Evolutionary conservation across 2,113 vertebrate genomes (phyloP), one percentile per base, ranked within the genome.

Genomic region (Hippoglossus stenolepis): DNA sequence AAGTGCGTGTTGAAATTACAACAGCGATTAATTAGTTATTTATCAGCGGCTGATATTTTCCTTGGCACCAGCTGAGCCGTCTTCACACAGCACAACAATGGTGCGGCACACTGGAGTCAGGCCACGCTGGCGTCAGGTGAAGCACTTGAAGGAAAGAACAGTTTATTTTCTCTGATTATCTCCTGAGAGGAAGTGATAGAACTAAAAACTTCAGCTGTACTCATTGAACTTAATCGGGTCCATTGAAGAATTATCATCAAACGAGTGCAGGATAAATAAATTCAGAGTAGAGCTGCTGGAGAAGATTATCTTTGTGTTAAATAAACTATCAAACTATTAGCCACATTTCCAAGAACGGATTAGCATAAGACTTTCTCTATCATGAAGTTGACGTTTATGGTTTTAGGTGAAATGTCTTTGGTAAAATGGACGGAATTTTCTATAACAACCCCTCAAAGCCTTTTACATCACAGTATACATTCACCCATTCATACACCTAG

Each of bases 1-100:
- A 68, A 77, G 40, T 28, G 63, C 15, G 69, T n/a, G 40, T 43
- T 28, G 70, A 64, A 78, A 58, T 62, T 65, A 35, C 70, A 82
- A 65, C 20, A 38, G n/a, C 80, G 62, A 83, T 84, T 56, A 75
- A 47, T 68, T 0, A 8, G 56, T 68, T 51, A 5, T 51, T 80
- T 76, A 87, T 91, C 88, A 51, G 13, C 2, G 60, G 54, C 43
- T 79, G 59, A 67, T 78, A 43, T 85, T 87, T 89, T 80, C 67
- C 54, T 75, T 81, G 88, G 82, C 83, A 83, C 62, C 76, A 51
- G 40, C n/a, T 17, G 47, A 70, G 61, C 0, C 40, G 40, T 69
- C 68, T 18, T 21, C 35, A 13, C 56, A 14, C 51, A 65, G 53
- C 60, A 68, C 24, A 77, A 79, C 85, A 83, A 85, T 38, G 71